Percentiles rank a stretch among this genome's conserved stretches.
Conservation (phyloP, 2,888 invertebrate genomes). For the Autographa gamma region DNA sequence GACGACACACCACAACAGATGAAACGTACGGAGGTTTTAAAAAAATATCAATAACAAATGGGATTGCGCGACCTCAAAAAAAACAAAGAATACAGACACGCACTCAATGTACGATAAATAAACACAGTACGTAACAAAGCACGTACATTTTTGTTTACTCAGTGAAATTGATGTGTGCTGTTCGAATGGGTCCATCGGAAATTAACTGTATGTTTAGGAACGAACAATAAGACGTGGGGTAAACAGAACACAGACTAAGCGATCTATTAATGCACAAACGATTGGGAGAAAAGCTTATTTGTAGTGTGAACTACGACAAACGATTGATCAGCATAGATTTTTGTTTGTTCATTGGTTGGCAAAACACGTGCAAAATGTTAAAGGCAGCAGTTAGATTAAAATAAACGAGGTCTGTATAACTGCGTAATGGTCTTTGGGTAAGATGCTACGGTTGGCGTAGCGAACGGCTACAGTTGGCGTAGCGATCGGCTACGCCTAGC, state of each 20-base stretch:
- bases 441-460: too few relatives aligned
- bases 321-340: neutral
- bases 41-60: constrained; percentile 38
- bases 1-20: neutral
- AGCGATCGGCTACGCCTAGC: neutral
- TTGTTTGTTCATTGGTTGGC: neutral
- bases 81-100: constrained; percentile 44
- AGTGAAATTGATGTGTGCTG: constrained; percentile 63
- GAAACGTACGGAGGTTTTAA: constrained; percentile 14
- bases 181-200: constrained; percentile 57
- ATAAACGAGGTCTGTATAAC: too few relatives aligned
- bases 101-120: constrained; percentile 55
- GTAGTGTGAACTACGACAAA: neutral
- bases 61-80: constrained; percentile 40
- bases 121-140: constrained; percentile 58
- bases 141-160: constrained; percentile 62
- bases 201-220: constrained; percentile 60
- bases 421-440: too few relatives aligned
- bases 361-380: neutral
- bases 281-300: neutral
- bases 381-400: too few relatives aligned
- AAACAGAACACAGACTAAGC: constrained; percentile 27
- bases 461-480: too few relatives aligned
- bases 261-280: constrained; percentile 25
- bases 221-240: constrained; percentile 38